Percentiles rank a stretch among this genome's conserved stretches.
These are phyloP conservation scores for Listronotus oregonensis DNA, from an alignment of 1,140 invertebrate genomes.

Conservation along the genomic window DNA sequence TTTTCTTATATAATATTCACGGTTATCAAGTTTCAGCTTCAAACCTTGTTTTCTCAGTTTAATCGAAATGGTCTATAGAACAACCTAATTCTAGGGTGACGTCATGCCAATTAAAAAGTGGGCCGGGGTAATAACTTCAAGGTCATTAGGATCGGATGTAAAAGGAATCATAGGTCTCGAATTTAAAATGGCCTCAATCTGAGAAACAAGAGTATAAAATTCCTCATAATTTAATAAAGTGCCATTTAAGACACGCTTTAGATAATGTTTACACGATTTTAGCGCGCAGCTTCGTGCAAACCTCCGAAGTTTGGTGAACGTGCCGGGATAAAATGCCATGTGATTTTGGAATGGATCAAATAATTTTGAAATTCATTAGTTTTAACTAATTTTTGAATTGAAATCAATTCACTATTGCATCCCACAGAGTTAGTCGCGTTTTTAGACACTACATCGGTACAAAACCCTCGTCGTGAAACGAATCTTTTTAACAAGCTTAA, in stretches of 20 bases:
- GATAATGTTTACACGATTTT: conserved; percentile 53
- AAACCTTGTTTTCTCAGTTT: too few species aligned
- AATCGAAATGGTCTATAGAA: too few species aligned
- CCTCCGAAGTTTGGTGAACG: conserved; percentile 56
- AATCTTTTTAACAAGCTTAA: neutral
- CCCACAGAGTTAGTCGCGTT: too few species aligned
- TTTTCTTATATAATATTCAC: too few species aligned
- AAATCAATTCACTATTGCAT: too few species aligned
- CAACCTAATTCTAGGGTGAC: too few species aligned
- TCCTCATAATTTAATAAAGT: conserved; percentile 48
- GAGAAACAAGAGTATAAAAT: conserved; percentile 42
- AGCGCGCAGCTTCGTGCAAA: conserved; percentile 55
- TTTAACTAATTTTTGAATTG: too few species aligned
- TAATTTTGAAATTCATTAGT: too few species aligned
- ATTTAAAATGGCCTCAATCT: conserved; percentile 50
- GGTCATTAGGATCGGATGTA: conserved; percentile 44
- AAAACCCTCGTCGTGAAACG: too few species aligned
- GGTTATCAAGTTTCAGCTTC: too few species aligned
- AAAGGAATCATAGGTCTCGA: conserved; percentile 36
- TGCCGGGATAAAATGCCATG: conserved; percentile 58
- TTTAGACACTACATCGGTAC: too few species aligned
- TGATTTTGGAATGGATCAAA: too few species aligned
- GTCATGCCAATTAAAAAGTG: conserved; percentile 49
- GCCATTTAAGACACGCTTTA: conserved; percentile 42
- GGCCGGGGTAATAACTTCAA: conserved; percentile 44